Percentiles rank a stretch among this genome's conserved stretches.
Conservation (phyloP, 2,113 vertebrate genomes). For the Gavia stellata region DNA sequence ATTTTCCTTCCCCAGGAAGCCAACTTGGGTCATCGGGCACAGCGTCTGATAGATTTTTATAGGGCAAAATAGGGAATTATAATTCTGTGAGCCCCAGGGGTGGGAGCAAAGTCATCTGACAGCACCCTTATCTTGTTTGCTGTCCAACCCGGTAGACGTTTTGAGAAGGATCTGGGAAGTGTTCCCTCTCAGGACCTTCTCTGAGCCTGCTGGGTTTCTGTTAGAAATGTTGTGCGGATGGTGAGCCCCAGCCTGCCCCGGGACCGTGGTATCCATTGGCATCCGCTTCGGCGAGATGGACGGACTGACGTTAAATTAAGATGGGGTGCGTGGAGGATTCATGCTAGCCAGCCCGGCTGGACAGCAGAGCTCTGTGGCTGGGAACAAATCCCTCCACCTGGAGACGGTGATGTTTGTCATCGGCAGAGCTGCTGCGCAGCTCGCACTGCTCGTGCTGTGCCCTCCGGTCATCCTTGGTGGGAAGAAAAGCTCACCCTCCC, state of each 20-base stretch:
- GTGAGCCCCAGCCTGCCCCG: accelerated
- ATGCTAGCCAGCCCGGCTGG: background rate
- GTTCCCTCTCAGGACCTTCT: background rate
- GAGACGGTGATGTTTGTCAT: background rate
- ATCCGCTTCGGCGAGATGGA: accelerated
- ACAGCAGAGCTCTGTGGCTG: background rate
- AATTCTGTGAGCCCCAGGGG: background rate
- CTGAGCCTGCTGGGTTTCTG: background rate
- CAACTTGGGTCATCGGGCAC: accelerated
- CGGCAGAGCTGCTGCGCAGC: background rate
- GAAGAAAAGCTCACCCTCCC: background rate
- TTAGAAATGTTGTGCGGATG: accelerated
- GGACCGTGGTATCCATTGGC: accelerated
- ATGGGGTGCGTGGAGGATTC: background rate
- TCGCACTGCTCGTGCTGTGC: background rate
- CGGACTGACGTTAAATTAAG: background rate
- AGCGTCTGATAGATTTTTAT: background rate
- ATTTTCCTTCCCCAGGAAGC: background rate
- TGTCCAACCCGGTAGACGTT: background rate
- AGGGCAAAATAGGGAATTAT: background rate
- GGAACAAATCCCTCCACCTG: background rate
- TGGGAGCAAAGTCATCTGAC: background rate
- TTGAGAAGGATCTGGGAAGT: background rate
- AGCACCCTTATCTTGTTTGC: background rate
- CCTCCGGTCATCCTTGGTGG: accelerated